Evolutionary conservation across 2,888 invertebrate genomes (phyloP).

Genomic region (Microctonus aethiopoides): DNA sequence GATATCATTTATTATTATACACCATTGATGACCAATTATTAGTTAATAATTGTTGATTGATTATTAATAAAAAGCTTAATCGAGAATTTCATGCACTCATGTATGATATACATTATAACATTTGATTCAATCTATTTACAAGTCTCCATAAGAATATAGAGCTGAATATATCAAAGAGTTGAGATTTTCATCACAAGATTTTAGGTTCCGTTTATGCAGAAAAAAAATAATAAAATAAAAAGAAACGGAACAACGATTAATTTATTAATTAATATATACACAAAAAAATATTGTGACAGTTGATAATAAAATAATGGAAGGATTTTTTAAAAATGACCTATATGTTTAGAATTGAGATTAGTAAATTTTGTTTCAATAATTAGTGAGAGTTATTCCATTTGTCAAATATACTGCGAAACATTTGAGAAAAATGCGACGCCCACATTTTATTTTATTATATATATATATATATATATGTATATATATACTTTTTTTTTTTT

Average conservation of each 20-base stretch:
- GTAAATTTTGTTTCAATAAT: constrained; percentile 4
- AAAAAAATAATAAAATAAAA: background rate
- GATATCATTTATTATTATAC: constrained; percentile 21
- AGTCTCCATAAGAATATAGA: constrained; percentile 4
- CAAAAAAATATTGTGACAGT: constrained; percentile 22
- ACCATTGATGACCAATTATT: constrained; percentile 16
- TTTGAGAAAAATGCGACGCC: constrained; percentile 16
- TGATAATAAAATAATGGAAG: constrained; percentile 22
- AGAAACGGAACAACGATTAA: constrained; percentile 48
- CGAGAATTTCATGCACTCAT: constrained; percentile 23
- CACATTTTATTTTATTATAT: background rate
- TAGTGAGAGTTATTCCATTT: constrained; percentile 16
- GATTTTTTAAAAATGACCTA: constrained; percentile 13
- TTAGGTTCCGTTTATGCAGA: constrained; percentile 26
- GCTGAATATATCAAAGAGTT: constrained; percentile 11
- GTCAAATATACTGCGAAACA: constrained; percentile 17
- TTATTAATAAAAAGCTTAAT: constrained; percentile 26
- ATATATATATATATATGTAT: background rate
- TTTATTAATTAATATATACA: constrained; percentile 47
- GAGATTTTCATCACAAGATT: constrained; percentile 23
- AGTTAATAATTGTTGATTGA: constrained; percentile 11
- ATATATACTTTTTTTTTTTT: background rate
- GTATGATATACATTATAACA: constrained; percentile 14
- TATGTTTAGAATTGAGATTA: constrained; percentile 16
- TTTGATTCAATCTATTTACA: constrained; percentile 29